Conservation (phyloP, 2,113 vertebrate genomes). For the Calonectris borealis region DNA sequence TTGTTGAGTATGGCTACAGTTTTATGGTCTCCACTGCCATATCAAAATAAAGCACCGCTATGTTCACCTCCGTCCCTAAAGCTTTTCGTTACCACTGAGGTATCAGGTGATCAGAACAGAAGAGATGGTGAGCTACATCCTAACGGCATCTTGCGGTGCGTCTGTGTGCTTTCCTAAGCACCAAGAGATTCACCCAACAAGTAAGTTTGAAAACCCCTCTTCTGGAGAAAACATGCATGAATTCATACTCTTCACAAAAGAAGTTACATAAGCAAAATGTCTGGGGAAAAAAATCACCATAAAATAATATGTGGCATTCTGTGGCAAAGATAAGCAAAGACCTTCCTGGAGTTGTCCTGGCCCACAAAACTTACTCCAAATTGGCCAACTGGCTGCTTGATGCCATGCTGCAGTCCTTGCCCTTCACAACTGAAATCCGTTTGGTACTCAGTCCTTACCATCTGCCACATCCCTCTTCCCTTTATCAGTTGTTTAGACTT, state of each 20-base stretch:
- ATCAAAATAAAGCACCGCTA: background rate
- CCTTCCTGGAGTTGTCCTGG: background rate
- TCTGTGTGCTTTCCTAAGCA: background rate
- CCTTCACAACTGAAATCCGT: background rate
- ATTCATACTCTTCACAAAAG: background rate
- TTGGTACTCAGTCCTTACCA: background rate
- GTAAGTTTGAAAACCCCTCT: background rate
- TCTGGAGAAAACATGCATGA: fast-evolving
- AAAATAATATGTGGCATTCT: background rate
- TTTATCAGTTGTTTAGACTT: background rate
- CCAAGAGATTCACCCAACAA: fast-evolving
- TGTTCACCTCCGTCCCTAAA: background rate
- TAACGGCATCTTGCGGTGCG: background rate
- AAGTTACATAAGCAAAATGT: background rate
- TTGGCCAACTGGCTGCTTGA: background rate
- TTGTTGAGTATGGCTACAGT: background rate
- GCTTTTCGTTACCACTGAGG: background rate
- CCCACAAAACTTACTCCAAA: background rate
- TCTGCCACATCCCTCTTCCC: background rate
- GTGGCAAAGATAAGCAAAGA: background rate
- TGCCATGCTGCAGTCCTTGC: background rate
- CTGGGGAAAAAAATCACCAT: no score
- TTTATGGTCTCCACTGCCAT: background rate
- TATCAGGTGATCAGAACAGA: background rate
- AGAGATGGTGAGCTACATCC: background rate